These are phyloP conservation scores for Plutella xylostella DNA, from an alignment of 2,888 invertebrate species.

Conservation along the genomic window DNA sequence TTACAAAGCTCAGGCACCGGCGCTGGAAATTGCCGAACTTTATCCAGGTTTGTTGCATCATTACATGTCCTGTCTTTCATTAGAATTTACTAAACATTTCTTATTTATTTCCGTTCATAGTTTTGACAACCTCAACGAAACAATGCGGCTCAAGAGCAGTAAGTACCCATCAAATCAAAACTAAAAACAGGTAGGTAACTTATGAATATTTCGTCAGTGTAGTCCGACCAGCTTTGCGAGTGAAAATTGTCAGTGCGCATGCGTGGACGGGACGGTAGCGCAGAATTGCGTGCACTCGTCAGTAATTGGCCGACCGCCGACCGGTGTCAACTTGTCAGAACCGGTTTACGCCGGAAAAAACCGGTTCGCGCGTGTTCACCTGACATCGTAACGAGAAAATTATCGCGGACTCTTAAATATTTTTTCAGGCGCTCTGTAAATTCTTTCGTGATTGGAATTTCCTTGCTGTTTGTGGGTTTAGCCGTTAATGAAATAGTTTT, in stretches of 20 bases:
- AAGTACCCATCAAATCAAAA: constrained; percentile 47
- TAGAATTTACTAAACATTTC: no score
- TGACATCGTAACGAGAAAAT: constrained; percentile 5
- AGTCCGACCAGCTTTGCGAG: constrained; percentile 37
- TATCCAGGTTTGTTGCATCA: no score
- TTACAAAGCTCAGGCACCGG: no score
- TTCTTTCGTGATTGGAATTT: no score
- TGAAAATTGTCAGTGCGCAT: constrained; percentile 52
- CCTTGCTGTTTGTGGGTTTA: no score
- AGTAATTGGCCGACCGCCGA: constrained; percentile 59
- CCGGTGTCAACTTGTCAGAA: constrained; percentile 22
- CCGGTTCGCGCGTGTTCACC: constrained; percentile 19
- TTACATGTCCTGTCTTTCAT: no score
- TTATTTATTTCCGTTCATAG: no score
- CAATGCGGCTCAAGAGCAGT: constrained; percentile 21
- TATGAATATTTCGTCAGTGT: constrained; percentile 45
- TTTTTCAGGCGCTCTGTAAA: constrained; percentile 5
- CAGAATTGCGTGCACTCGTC: constrained; percentile 41
- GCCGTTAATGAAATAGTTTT: no score
- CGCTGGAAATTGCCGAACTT: no score
- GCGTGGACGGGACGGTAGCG: constrained; percentile 38
- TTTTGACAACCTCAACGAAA: no score
- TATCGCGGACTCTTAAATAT: constrained; percentile 2
- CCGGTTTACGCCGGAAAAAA: constrained; percentile 22
- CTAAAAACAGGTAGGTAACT: constrained; percentile 44